Evolutionary conservation across 2,797 vertebrate genomes (phyloP).

Genomic region (Lagocephalus sceleratus): DNA sequence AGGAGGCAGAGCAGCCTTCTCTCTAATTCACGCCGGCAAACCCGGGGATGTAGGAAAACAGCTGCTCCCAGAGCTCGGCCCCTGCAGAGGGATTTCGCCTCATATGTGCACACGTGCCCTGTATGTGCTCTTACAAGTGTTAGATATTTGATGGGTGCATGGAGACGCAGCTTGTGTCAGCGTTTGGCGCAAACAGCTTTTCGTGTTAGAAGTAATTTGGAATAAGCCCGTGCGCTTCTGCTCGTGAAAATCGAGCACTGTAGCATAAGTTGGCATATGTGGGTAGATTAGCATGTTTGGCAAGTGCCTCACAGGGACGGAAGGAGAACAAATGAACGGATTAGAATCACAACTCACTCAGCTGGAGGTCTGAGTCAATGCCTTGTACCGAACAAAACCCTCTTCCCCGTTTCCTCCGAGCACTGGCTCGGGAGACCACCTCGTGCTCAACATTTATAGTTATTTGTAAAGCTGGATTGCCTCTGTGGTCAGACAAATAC

Average conservation of each 20-base stretch:
- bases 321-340: conserved; percentile 48
- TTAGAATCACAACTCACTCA: conserved; percentile 52
- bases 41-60: conserved; percentile 63
- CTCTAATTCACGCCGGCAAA: conserved; percentile 73
- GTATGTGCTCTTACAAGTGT: background rate
- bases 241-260: conserved; percentile 8
- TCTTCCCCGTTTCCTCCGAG: conserved; percentile 33
- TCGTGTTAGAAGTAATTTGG: conserved; percentile 4
- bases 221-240: conserved; percentile 3
- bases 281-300: conserved; percentile 46
- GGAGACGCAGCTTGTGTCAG: background rate
- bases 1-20: conserved; percentile 72
- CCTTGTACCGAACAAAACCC: conserved; percentile 40
- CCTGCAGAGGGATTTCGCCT: conserved; percentile 27
- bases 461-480: conserved; percentile 45
- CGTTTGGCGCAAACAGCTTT: background rate
- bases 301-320: conserved; percentile 16
- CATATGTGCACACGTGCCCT: conserved; percentile 7
- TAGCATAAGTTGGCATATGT: conserved; percentile 28
- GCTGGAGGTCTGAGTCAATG: conserved; percentile 50
- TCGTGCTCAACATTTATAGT: conserved; percentile 30
- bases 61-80: conserved; percentile 62
- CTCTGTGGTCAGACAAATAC: conserved; percentile 31
- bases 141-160: background rate
- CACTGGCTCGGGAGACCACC: conserved; percentile 31